phyloP scores from a whole-genome alignment of 2,888 invertebrate species.

The Orthosia incerta region DNA sequence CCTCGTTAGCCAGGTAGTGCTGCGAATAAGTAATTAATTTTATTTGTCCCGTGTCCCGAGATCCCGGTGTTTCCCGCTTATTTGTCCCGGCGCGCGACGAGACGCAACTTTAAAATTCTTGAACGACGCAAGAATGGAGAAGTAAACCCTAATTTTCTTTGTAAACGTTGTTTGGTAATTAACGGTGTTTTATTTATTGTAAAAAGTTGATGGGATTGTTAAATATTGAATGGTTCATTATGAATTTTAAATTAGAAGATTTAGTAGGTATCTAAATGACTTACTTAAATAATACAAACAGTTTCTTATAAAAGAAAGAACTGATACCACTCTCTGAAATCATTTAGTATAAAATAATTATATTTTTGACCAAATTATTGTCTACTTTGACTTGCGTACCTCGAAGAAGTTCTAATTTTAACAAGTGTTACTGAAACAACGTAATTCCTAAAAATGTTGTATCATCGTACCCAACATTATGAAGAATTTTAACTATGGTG shows the following conservation, averaged over 20 bases:
- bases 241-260: neutral
- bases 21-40: constrained; percentile 71
- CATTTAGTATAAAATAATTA: too few relatives aligned
- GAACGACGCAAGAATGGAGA: constrained; percentile 54
- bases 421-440: too few relatives aligned
- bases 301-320: neutral
- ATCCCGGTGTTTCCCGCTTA: constrained; percentile 52
- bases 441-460: too few relatives aligned
- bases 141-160: constrained; percentile 65
- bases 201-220: constrained; percentile 10
- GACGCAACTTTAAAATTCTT: constrained; percentile 67
- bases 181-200: constrained; percentile 52
- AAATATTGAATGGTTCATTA: constrained; percentile 27
- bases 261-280: neutral
- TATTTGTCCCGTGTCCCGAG: constrained; percentile 66
- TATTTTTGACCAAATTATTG: neutral
- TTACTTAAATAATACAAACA: too few relatives aligned
- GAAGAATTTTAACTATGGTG: too few relatives aligned
- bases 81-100: constrained; percentile 61
- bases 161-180: constrained; percentile 58
- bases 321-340: neutral
- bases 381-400: neutral
- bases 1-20: constrained; percentile 69
- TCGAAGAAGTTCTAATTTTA: neutral
- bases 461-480: too few relatives aligned